Conservation (phyloP, 2,113 vertebrate species). For the Scomber scombrus region DNA sequence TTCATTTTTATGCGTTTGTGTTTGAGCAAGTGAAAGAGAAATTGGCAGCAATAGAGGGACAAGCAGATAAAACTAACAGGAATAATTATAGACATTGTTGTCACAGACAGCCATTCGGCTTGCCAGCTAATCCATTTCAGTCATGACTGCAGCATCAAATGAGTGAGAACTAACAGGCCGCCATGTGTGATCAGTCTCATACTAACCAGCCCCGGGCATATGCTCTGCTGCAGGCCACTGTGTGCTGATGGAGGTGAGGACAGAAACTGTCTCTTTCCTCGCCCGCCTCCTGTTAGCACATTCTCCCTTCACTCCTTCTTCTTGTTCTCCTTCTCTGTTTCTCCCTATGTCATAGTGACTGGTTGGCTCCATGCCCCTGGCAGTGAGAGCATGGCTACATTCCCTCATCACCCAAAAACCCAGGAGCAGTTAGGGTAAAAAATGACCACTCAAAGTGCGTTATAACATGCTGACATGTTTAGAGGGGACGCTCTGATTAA, state of each 20-base stretch:
- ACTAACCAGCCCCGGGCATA: constrained; percentile 22
- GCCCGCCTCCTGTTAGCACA: constrained; percentile 50
- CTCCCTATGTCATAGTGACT: constrained; percentile 44
- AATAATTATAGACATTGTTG: constrained; percentile 19
- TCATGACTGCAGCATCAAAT: constrained; percentile 34
- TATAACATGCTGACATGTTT: constrained; percentile 57
- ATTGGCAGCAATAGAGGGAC: neutral
- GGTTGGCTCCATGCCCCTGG: constrained; percentile 40
- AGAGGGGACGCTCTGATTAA: constrained; percentile 71
- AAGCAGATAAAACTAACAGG: constrained; percentile 16
- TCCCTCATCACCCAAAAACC: constrained; percentile 28
- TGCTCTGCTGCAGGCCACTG: constrained; percentile 4
- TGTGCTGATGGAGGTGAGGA: constrained; percentile 60
- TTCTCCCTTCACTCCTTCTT: constrained; percentile 33
- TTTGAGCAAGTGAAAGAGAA: neutral
- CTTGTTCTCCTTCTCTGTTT: constrained; percentile 26
- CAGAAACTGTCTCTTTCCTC: constrained; percentile 34
- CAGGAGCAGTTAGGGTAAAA: constrained; percentile 29
- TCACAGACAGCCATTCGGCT: constrained; percentile 21
- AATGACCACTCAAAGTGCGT: constrained; percentile 35
- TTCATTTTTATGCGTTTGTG: neutral
- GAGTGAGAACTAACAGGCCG: constrained; percentile 28
- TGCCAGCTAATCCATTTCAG: constrained; percentile 38
- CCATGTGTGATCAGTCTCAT: constrained; percentile 32
- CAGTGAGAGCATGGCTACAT: constrained; percentile 13